Percentiles rank a stretch among this genome's conserved stretches.
Conservation (phyloP, 2,113 vertebrate species). For the Struthio camelus region DNA sequence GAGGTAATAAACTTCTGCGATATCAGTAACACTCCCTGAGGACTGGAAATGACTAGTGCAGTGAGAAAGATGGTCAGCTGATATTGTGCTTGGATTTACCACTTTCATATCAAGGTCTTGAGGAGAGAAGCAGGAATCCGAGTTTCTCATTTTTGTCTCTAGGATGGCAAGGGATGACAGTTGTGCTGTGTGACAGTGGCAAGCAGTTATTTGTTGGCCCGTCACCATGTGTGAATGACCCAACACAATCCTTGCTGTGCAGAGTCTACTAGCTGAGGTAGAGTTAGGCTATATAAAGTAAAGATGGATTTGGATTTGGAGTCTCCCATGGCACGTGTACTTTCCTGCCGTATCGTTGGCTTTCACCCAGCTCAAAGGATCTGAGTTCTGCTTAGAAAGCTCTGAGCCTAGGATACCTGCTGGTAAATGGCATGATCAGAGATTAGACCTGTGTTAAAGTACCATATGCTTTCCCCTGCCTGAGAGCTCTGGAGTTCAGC, state of each 20-base stretch:
- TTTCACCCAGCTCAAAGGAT: neutral
- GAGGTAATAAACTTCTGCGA: slow-evolving; percentile 78
- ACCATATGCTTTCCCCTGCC: neutral
- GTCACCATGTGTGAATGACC: accelerated
- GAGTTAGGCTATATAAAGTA: neutral
- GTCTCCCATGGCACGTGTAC: neutral
- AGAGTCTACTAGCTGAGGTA: neutral
- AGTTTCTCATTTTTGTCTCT: neutral
- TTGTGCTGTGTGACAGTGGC: neutral
- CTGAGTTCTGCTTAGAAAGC: neutral
- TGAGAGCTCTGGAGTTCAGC: neutral
- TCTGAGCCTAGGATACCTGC: neutral
- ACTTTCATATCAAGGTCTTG: neutral
- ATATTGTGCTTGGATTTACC: neutral
- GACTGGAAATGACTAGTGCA: neutral
- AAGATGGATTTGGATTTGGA: neutral
- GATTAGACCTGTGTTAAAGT: neutral
- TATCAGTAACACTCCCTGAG: accelerated
- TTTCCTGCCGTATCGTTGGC: neutral
- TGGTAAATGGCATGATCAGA: neutral
- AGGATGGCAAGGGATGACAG: neutral
- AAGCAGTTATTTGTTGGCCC: neutral
- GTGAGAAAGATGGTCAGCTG: neutral
- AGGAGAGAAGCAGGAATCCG: neutral
- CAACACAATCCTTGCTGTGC: neutral